A percentile compares a stretch with the other conserved stretches of the same genome.
These are phyloP conservation scores for Phragmatobia fuliginosa DNA, from an alignment of 2,888 invertebrate genomes.

Conservation along the genomic window DNA sequence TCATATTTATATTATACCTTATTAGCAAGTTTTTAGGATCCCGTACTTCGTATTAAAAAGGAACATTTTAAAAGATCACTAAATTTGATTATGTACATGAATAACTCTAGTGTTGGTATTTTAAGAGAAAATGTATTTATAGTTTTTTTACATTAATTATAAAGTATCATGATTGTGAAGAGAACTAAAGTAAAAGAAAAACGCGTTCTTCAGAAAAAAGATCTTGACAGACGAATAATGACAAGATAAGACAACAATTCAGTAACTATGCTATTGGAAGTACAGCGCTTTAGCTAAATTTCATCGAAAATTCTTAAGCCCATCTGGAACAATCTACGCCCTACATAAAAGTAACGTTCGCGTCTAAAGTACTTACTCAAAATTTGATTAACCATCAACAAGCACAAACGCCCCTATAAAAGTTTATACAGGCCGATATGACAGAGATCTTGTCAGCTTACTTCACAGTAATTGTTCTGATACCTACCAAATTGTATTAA, in stretches of 20 bases:
- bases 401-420: slow-evolving; percentile 28
- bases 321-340: slow-evolving; percentile 9
- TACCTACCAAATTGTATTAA: slow-evolving; percentile 37
- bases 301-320: slow-evolving; percentile 11
- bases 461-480: slow-evolving; percentile 32
- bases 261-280: not conserved
- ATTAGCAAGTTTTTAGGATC: too few species aligned
- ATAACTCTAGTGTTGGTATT: too few species aligned
- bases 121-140: too few species aligned
- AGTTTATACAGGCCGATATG: slow-evolving; percentile 25
- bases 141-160: too few species aligned
- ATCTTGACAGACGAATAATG: too few species aligned
- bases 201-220: too few species aligned
- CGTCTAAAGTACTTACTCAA: slow-evolving; percentile 13
- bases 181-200: too few species aligned
- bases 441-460: slow-evolving; percentile 28
- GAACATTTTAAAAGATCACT: too few species aligned
- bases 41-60: too few species aligned
- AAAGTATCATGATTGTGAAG: too few species aligned
- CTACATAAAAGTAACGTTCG: slow-evolving; percentile 11
- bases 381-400: slow-evolving; percentile 40
- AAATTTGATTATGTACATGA: too few species aligned
- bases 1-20: too few species aligned
- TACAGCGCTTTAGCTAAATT: slow-evolving; percentile 1
- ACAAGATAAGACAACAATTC: not conserved